Evolutionary conservation across 1,140 invertebrate species (phyloP), one percentile per base, ranked within the genome.

Genomic region (Hycleus cichorii): DNA sequence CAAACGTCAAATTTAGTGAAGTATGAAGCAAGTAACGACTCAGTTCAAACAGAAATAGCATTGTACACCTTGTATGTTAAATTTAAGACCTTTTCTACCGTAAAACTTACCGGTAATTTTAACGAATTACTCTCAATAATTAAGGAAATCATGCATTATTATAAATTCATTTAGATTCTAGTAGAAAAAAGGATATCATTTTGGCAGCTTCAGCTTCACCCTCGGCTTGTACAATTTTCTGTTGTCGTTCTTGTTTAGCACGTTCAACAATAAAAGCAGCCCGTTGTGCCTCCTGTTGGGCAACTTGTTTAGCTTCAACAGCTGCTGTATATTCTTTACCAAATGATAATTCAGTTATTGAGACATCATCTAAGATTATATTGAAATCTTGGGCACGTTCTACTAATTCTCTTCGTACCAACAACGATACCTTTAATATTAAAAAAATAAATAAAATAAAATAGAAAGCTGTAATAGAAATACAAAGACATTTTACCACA

Each of bases 151-250:
- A 32, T 32, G 32, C 32, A 32, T 5, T 32, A 5, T 32, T 32
- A 32, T 32, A 2, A 32, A 32, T 5, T 32, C 7, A 3, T 32
- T 32, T 32, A 18, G 18, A 18, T 18, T 18, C 2, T 18, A 42
- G 62, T 57, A 65, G 4, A 32, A 32, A 81, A 85, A 89, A 89
- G 87, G 87, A 90, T 90, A 90, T 89, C 91, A 95, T 92, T 83
- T 91, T 90, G 2, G 97, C 97, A 68, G 97, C 93, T 81, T 97
- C 90, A 25, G 97, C 95, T 87, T 99, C 97, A 82, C 97, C 97
- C 79, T 99, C 96, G 64, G 97, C 97, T 76, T 99, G 96, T 2
- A 99, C 95, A 78, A 99, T 97, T 73, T 99, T 99, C 77, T 99
- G 97, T 76, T 99, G 97, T 70, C 88, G 86, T 74, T 99, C 96